Base-by-base conservation (phyloP, 2,888 invertebrate genomes). In the Epinotia demarniana region DNA sequence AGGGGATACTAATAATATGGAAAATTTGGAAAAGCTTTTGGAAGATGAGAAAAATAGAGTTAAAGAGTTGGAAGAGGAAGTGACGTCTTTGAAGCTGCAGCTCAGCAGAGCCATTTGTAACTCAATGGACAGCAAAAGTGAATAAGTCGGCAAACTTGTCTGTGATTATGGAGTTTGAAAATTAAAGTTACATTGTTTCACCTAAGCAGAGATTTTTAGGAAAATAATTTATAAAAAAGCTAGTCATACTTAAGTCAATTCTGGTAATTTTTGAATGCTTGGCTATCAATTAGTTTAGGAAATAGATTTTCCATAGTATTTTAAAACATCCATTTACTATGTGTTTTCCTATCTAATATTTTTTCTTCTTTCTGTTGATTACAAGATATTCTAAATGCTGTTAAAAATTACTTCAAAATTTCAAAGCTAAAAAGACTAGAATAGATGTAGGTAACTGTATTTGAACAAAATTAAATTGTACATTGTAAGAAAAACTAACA, bases 1-100 rank as follows among this genome's bases (percentile, higher is more conserved):
- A 33, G 86, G 85, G 43, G 81, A 84, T 49, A 46, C 77, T 53
- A 75, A 81, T 43, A 85, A 86, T 43, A 71, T 87, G 0, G 85
- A 87, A 79, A 81, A 82, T 55, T 80, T 87, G 72, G 83, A 90
- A 72, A 80, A 76, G 60, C 76, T 85, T 53, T 78, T 93, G 11
- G 79, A 84, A 60, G 84, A 82, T 60, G 87, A 92, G 77, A 85
- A 85, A 70, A 73, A 78, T 1, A 86, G 78, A 71, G 79, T 81
- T 0, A 84, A 85, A 60, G 80, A 86, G 3, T 78, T 90, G 9
- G 85, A 90, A 79, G 83, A 85, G 16, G 90, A 92, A 81, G 83
- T 83, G 23, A 80, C 78, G 4, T 83, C 79, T 68, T 92, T 92
- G 90, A 88, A 82, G 77, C 63, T 79, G 8, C 91, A 89, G 79